These are phyloP conservation scores for Ceratotherium simum DNA, from an alignment of 2,113 vertebrate genomes.

Conservation along the genomic window DNA sequence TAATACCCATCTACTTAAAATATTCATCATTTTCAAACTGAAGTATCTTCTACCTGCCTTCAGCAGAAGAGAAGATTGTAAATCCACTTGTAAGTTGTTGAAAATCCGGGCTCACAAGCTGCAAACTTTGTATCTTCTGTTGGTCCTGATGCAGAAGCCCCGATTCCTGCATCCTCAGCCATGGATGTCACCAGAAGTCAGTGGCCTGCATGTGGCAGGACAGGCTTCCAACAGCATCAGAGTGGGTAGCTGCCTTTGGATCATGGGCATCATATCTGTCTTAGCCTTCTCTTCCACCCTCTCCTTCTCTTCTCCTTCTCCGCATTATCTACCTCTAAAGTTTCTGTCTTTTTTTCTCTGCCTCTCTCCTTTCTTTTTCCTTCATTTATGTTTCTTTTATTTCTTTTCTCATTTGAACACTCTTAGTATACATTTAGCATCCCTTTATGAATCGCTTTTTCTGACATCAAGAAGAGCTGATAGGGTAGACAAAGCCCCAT, in stretches of 20 bases:
- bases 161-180: no score
- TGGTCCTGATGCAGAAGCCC: background rate
- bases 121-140: background rate
- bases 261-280: rapidly evolving
- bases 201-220: rapidly evolving
- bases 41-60: background rate
- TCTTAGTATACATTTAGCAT: background rate
- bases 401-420: background rate
- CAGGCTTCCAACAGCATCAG: background rate
- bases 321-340: no score
- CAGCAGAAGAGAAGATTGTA: background rate
- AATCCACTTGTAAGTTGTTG: background rate
- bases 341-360: background rate
- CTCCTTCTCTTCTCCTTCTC: background rate
- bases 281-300: background rate
- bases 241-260: background rate
- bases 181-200: background rate
- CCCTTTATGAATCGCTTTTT: background rate
- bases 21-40: background rate
- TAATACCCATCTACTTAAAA: background rate
- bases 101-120: no score
- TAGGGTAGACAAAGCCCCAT: background rate
- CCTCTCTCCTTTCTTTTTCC: background rate
- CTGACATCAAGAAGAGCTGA: background rate
- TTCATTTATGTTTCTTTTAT: background rate